Evolutionary conservation across 2,888 invertebrate genomes (phyloP).

Genomic region (Spodoptera picta): DNA sequence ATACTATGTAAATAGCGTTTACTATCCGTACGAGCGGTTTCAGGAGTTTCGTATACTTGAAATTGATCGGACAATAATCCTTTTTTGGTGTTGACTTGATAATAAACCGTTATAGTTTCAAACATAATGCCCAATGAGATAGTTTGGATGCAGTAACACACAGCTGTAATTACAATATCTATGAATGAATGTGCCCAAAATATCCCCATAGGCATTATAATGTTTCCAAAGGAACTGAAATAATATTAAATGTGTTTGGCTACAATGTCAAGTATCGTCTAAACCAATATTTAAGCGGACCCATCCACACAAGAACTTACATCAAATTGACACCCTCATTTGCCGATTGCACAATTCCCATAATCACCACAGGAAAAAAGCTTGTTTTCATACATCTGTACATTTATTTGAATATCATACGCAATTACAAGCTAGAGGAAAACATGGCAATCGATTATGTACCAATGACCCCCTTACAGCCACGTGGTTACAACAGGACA

Average conservation of each 20-base stretch:
- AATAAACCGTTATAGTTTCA: too few relatives aligned
- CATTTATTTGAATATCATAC: constrained; percentile 56
- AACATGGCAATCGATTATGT: constrained; percentile 57
- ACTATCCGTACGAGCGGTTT: constrained; percentile 45
- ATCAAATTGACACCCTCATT: constrained; percentile 73
- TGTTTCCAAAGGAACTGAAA: too few relatives aligned
- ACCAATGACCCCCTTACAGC: constrained; percentile 32
- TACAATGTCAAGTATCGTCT: constrained; percentile 50
- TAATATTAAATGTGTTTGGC: neutral
- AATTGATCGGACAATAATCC: constrained; percentile 32
- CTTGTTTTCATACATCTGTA: constrained; percentile 49
- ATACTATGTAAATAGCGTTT: constrained; percentile 53
- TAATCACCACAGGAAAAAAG: constrained; percentile 51
- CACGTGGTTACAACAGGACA: constrained; percentile 17
- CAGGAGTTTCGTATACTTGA: constrained; percentile 55
- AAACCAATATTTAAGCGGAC: constrained; percentile 27
- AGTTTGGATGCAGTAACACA: too few relatives aligned
- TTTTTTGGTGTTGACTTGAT: too few relatives aligned
- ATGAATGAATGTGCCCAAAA: too few relatives aligned
- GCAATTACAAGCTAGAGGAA: constrained; percentile 64
- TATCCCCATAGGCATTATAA: too few relatives aligned
- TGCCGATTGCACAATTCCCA: constrained; percentile 68
- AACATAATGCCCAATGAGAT: too few relatives aligned
- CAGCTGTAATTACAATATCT: too few relatives aligned
- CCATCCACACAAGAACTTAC: constrained; percentile 61